phyloP scores from a whole-genome alignment of 1,140 invertebrate genomes.

The Drosophila obscura region DNA sequence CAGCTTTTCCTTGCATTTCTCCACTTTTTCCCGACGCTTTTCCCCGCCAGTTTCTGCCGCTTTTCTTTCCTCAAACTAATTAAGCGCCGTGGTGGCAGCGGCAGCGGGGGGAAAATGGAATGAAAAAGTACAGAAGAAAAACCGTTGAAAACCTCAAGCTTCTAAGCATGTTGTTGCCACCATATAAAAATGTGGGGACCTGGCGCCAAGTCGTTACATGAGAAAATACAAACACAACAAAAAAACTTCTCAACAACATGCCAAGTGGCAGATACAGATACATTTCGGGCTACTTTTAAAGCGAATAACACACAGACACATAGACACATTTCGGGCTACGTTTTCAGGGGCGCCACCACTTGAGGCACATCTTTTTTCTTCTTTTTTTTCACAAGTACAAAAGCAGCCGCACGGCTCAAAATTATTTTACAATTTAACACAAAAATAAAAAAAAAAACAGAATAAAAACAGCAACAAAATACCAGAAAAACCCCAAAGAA shows the following conservation, averaged over 20 bases:
- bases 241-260: slow-evolving; percentile 55
- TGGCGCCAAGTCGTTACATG: slow-evolving; percentile 35
- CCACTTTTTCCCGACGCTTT: slow-evolving; percentile 36
- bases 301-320: slow-evolving; percentile 15
- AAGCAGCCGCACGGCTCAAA: slow-evolving; percentile 22
- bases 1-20: neutral
- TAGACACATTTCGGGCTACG: slow-evolving; percentile 39
- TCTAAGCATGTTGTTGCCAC: slow-evolving; percentile 25
- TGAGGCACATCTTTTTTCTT: slow-evolving; percentile 30
- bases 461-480: slow-evolving; percentile 36
- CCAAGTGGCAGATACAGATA: slow-evolving; percentile 34
- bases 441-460: slow-evolving; percentile 11
- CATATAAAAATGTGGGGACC: slow-evolving; percentile 11
- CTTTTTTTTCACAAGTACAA: slow-evolving; percentile 25
- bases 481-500: slow-evolving; percentile 42
- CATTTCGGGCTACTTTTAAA: slow-evolving; percentile 45
- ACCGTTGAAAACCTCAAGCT: slow-evolving; percentile 42
- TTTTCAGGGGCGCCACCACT: slow-evolving; percentile 58
- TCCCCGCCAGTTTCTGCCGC: slow-evolving; percentile 2
- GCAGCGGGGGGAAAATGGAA: neutral
- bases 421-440: slow-evolving; percentile 66
- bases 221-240: slow-evolving; percentile 15
- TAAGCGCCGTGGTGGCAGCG: slow-evolving; percentile 35
- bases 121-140: neutral
- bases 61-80: slow-evolving; percentile 46